Conservation (phyloP, 2,888 invertebrate species). For the Sicus ferrugineus region DNA sequence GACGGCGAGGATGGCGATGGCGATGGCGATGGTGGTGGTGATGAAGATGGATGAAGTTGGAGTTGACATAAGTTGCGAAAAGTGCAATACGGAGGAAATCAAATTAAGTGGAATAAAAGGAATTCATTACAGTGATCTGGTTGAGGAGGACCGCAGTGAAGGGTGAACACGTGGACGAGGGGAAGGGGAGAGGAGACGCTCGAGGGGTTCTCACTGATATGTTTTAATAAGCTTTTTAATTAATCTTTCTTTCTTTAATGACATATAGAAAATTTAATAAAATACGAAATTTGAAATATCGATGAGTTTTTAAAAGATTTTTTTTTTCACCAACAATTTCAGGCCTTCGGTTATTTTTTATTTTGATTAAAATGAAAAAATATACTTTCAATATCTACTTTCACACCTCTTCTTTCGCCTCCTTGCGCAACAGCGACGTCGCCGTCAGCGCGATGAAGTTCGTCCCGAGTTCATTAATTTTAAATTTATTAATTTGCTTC, state of each 20-base stretch:
- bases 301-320: background rate
- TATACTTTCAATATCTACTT: background rate
- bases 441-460: background rate
- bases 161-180: no score
- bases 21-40: conserved; percentile 14
- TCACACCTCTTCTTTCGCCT: background rate
- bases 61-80: background rate
- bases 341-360: conserved; percentile 13
- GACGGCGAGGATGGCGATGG: background rate
- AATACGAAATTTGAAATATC: background rate
- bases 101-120: conserved; percentile 20
- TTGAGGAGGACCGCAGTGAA: no score
- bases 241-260: background rate
- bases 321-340: conserved; percentile 6
- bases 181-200: background rate
- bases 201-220: background rate
- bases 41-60: conserved; percentile 29
- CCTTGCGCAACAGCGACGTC: background rate
- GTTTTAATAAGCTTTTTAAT: background rate
- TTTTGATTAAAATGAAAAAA: conserved; percentile 10
- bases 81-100: conserved; percentile 11
- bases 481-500: conserved; percentile 41
- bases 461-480: conserved; percentile 35
- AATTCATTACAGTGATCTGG: conserved; percentile 11
- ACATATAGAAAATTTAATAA: background rate